Percentiles rank a stretch among this genome's conserved stretches.
These are phyloP conservation scores for Periparus ater DNA, from an alignment of 2,797 vertebrate genomes.

Conservation along the genomic window DNA sequence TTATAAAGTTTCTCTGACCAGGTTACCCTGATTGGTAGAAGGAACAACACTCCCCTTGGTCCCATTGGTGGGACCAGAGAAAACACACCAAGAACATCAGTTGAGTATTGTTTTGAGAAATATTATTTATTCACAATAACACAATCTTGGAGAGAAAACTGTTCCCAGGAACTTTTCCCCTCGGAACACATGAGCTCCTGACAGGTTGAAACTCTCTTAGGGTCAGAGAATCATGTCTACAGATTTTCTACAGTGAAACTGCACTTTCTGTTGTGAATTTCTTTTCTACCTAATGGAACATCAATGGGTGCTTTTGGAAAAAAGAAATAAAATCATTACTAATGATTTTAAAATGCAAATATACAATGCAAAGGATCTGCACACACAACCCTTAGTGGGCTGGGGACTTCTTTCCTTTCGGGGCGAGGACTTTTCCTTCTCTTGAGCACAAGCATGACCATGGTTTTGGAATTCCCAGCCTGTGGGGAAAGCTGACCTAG, in stretches of 20 bases:
- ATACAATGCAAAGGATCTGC: not conserved
- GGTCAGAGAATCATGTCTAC: too few relatives aligned
- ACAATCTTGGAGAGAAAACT: too few relatives aligned
- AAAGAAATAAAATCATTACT: not conserved
- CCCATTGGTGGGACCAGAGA: too few relatives aligned
- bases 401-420: not conserved
- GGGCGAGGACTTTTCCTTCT: not conserved
- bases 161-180: too few relatives aligned
- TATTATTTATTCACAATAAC: too few relatives aligned
- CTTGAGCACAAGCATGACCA: not conserved
- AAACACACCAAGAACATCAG: too few relatives aligned
- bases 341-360: not conserved
- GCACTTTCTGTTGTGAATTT: not conserved
- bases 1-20: too few relatives aligned
- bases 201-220: too few relatives aligned
- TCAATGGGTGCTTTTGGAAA: not conserved
- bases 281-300: rapidly evolving
- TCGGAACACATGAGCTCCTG: too few relatives aligned
- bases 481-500: not conserved
- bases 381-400: not conserved
- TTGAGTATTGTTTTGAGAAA: too few relatives aligned
- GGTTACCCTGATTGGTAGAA: too few relatives aligned
- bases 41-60: too few relatives aligned
- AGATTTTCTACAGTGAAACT: not conserved
- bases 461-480: not conserved